A percentile compares a stretch with the other conserved stretches of the same genome.
phyloP scores from a whole-genome alignment of 2,113 vertebrate species.

The Pomatostomus ruficeps region DNA sequence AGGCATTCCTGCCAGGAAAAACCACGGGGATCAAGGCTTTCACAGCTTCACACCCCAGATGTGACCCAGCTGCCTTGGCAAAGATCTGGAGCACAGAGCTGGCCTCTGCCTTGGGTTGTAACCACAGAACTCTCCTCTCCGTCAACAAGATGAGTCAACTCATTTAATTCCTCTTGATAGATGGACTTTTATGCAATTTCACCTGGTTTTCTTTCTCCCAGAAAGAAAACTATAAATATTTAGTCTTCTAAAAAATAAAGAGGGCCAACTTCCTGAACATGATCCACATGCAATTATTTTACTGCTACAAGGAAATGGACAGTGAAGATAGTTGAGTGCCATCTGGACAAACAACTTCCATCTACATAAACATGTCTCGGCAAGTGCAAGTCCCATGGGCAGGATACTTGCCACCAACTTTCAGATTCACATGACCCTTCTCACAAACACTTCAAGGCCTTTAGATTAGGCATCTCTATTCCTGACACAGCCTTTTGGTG shows the following conservation, averaged over 20 bases:
- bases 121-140: neutral
- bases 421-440: constrained; percentile 38
- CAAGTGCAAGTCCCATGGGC: neutral
- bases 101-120: neutral
- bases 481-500: neutral
- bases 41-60: neutral
- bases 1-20: neutral
- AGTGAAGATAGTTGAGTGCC: neutral
- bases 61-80: constrained; percentile 25
- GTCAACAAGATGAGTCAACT: neutral
- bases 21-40: rapidly evolving
- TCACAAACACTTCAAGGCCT: constrained; percentile 5
- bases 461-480: neutral
- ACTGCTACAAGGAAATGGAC: neutral
- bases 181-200: neutral
- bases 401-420: constrained; percentile 26
- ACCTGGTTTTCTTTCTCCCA: constrained; percentile 47
- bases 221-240: constrained; percentile 53
- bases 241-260: constrained; percentile 34
- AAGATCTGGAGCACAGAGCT: neutral
- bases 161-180: constrained; percentile 43
- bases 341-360: constrained; percentile 42
- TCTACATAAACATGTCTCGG: constrained; percentile 23
- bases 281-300: neutral
- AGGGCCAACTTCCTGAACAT: constrained; percentile 30